Evolutionary conservation across 2,113 vertebrate species (phyloP), one percentile per base, ranked within the genome.

Genomic region (Acanthochromis polyacanthus): DNA sequence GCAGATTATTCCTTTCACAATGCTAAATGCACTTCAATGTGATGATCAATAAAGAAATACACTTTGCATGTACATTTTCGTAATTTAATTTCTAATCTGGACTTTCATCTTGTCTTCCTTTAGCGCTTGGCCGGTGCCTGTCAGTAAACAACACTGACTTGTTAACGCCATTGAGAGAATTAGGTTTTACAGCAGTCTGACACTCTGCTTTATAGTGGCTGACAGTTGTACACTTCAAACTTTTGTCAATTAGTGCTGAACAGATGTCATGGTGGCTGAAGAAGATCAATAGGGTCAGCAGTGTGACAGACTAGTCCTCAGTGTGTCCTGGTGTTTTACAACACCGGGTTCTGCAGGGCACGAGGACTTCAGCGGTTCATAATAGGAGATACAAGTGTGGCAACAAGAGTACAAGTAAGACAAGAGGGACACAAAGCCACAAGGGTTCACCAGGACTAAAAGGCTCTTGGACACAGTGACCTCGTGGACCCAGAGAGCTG

Each of bases 281-380:
- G 51, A 79, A 82, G 91, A 92, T 91, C 92, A 93, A 91, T 89
- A 87, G 82, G 70, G 79, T 90, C 84, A 86, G 45, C 71, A 61
- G 84, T 59, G 82, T 60, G 84, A 82, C 88, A 82, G 79, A 81
- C 85, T 81, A 73, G 52, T 68, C 75, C 36, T 82, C 45, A 78
- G 66, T 72, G 65, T 52, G 40, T 10, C 38, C 72, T 25, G 68
- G 53, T 19, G 17, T 79, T 91, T 90, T 88, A 90, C 85, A 86
- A 78, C 85, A 51, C 58, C 8, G 59, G 36, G 77, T 48, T 17
- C 60, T 75, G 17, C 43, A 50, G 63, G 51, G 62, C 72, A 59
- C 74, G 46, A 43, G 57, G 72, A 62, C 25, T 52, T 74, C 50
- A 70, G 78, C 60, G 60, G 61, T 65, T 53, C 48, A 80, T 71